These are phyloP conservation scores for Amiota minor DNA, from an alignment of 2,888 invertebrate genomes.

Conservation along the genomic window DNA sequence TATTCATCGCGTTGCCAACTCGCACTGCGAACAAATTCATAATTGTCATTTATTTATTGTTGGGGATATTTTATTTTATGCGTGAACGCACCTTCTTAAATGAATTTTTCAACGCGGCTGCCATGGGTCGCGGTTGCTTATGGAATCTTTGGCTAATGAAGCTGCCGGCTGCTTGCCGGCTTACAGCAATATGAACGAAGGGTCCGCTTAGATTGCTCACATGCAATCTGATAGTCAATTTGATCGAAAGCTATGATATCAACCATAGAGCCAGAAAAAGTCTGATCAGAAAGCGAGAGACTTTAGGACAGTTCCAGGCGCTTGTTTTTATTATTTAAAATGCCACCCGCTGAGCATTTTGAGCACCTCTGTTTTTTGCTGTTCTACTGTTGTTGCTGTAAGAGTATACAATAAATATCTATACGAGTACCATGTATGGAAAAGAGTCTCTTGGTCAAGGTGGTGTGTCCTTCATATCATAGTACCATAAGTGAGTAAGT, in stretches of 20 bases:
- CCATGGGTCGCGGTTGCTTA: background rate
- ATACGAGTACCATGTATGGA: background rate
- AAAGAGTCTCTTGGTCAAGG: background rate
- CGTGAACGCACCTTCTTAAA: conserved; percentile 68
- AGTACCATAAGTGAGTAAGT: background rate
- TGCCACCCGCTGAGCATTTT: conserved; percentile 56
- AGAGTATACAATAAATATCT: background rate
- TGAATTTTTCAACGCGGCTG: conserved; percentile 60
- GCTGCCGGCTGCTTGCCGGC: conserved; percentile 13
- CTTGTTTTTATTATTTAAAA: conserved; percentile 58
- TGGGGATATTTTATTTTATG: conserved; percentile 69
- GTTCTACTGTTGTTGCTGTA: conserved; percentile 9
- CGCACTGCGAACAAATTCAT: conserved; percentile 66
- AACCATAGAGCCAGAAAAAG: conserved; percentile 30
- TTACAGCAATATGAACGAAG: background rate
- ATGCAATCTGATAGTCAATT: conserved; percentile 67
- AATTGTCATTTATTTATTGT: conserved; percentile 73
- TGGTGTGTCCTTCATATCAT: conserved; percentile 10
- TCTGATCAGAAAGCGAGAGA: background rate
- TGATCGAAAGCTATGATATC: conserved; percentile 71
- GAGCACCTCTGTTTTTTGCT: conserved; percentile 16
- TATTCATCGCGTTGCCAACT: background rate
- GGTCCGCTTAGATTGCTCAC: background rate
- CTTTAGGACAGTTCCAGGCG: conserved; percentile 32
- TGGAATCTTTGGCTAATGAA: conserved; percentile 24